Conservation (phyloP, 2,113 vertebrate genomes). For the Toxostoma redivivum region DNA sequence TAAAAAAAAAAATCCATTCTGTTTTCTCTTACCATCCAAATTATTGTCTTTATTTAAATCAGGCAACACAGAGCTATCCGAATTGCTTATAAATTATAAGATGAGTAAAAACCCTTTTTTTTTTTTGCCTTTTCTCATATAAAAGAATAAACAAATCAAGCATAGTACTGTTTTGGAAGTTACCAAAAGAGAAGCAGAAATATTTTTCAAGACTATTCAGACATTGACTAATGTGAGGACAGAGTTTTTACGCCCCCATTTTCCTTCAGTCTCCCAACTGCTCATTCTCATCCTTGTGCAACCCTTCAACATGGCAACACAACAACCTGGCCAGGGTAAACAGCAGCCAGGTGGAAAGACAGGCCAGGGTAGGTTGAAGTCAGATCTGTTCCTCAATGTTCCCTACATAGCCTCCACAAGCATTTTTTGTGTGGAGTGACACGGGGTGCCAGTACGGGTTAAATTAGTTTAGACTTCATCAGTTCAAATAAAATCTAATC, state of each 20-base stretch:
- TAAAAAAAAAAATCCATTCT: neutral
- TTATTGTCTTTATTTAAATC: neutral
- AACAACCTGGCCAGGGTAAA: neutral
- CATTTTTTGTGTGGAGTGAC: neutral
- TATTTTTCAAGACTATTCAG: neutral
- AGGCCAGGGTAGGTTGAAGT: neutral
- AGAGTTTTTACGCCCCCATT: neutral
- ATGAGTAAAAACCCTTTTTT: neutral
- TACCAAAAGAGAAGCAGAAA: neutral
- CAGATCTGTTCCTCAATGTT: neutral
- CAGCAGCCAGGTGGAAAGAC: neutral
- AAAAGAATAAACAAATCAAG: neutral
- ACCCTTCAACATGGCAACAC: neutral
- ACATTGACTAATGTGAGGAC: neutral
- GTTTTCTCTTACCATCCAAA: neutral
- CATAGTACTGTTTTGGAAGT: neutral
- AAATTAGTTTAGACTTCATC: neutral
- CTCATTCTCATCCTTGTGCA: neutral
- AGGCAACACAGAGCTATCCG: neutral
- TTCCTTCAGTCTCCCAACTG: neutral
- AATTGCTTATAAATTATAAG: neutral
- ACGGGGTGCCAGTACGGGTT: neutral
- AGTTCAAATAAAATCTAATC: neutral
- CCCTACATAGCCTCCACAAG: neutral
- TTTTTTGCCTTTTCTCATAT: neutral